Percentiles rank a stretch among this genome's conserved stretches.
These are phyloP conservation scores for Cynodonichthys magdalenae DNA, from an alignment of 2,797 vertebrate genomes.

Conservation along the genomic window DNA sequence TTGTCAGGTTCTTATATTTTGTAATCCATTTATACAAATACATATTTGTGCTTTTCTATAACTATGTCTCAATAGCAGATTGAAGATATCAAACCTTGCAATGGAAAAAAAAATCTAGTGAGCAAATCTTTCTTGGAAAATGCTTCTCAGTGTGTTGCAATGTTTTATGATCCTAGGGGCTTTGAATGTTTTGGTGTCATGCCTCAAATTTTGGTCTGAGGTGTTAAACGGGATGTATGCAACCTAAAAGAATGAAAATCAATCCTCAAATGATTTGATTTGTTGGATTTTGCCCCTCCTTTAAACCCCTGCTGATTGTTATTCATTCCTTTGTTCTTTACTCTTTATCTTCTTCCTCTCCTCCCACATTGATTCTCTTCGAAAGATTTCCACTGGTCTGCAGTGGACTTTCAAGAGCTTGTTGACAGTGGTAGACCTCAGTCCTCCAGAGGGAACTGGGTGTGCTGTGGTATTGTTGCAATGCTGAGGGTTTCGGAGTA, in stretches of 20 bases:
- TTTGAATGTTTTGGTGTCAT: slow-evolving; percentile 41
- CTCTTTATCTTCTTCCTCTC: slow-evolving; percentile 49
- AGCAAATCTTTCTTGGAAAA: slow-evolving; percentile 42
- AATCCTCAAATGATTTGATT: slow-evolving; percentile 37
- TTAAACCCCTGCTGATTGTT: slow-evolving; percentile 47
- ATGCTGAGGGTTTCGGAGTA: slow-evolving; percentile 60
- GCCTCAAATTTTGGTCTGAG: slow-evolving; percentile 12
- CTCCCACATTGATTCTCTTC: slow-evolving; percentile 50
- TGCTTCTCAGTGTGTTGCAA: slow-evolving; percentile 25
- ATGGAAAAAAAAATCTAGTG: background rate
- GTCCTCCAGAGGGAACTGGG: slow-evolving; percentile 56
- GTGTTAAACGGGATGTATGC: slow-evolving; percentile 31
- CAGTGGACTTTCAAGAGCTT: slow-evolving; percentile 66
- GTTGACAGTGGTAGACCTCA: slow-evolving; percentile 70
- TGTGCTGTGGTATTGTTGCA: slow-evolving; percentile 49
- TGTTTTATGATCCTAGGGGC: slow-evolving; percentile 50
- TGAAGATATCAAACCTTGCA: too few species aligned
- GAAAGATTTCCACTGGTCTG: slow-evolving; percentile 49
- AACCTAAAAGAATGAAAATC: background rate
- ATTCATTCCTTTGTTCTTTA: slow-evolving; percentile 56
- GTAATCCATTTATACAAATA: background rate
- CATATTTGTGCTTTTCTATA: slow-evolving; percentile 5
- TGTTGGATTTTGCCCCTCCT: slow-evolving; percentile 29
- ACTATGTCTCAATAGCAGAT: too few species aligned
- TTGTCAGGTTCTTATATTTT: background rate